phyloP scores from a whole-genome alignment of 1,140 invertebrate species.

The Eulimnadia texana region DNA sequence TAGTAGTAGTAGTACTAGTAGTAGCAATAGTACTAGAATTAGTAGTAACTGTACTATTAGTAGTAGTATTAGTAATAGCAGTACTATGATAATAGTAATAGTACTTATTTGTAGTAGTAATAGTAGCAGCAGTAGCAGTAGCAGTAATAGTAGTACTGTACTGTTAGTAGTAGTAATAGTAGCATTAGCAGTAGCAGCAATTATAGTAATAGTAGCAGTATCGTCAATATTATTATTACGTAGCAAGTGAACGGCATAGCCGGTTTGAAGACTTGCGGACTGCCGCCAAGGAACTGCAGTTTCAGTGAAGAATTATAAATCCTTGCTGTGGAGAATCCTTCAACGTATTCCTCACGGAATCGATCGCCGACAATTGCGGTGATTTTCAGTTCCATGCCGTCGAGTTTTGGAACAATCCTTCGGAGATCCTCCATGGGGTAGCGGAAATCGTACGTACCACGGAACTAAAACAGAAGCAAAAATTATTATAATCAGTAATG shows the following conservation, averaged over 20 bases:
- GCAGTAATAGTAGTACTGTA: slow-evolving; percentile 11
- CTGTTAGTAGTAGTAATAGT: too few species aligned
- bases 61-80: too few species aligned
- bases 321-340: slow-evolving; percentile 70
- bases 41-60: background rate
- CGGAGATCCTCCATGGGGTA: slow-evolving; percentile 68
- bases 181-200: too few species aligned
- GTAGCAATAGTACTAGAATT: slow-evolving; percentile 42
- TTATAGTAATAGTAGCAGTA: slow-evolving; percentile 5
- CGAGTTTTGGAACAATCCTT: slow-evolving; percentile 44
- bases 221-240: slow-evolving; percentile 37
- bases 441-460: slow-evolving; percentile 68
- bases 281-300: slow-evolving; percentile 70
- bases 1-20: background rate
- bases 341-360: slow-evolving; percentile 65
- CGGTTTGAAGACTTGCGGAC: slow-evolving; percentile 85
- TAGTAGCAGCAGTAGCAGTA: too few species aligned
- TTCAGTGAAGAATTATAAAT: slow-evolving; percentile 72
- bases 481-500: background rate
- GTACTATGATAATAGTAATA: background rate
- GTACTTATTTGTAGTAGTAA: background rate
- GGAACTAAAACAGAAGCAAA: slow-evolving; percentile 45
- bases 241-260: slow-evolving; percentile 68
- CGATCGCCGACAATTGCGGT: slow-evolving; percentile 76
- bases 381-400: slow-evolving; percentile 71